Evolutionary conservation across 1,140 invertebrate species (phyloP).

Genomic region (Diachasma alloeum): DNA sequence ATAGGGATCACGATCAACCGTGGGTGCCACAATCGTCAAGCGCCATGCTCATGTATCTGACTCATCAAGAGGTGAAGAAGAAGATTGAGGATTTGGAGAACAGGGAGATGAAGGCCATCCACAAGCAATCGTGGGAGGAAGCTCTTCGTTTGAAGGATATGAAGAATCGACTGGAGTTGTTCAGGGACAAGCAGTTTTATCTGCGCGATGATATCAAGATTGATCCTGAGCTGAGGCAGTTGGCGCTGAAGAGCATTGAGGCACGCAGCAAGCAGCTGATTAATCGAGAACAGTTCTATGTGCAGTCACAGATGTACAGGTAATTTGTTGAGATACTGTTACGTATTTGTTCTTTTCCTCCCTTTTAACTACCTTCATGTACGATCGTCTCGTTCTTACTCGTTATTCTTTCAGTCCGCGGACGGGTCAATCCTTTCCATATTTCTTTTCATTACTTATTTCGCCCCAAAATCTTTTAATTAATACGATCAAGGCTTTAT

Average conservation of each 20-base stretch:
- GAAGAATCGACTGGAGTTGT: slow-evolving; percentile 50
- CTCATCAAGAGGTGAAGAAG: slow-evolving; percentile 48
- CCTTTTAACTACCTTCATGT: too few relatives aligned
- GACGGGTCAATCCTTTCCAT: too few relatives aligned
- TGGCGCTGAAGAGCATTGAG: slow-evolving; percentile 44
- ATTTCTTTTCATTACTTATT: too few relatives aligned
- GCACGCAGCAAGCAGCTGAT: slow-evolving; percentile 39
- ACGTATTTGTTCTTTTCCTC: too few relatives aligned
- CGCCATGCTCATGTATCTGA: slow-evolving; percentile 44
- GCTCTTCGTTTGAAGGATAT: slow-evolving; percentile 55
- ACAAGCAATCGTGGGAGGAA: slow-evolving; percentile 50
- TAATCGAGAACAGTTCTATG: slow-evolving; percentile 42
- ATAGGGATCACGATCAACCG: not conserved
- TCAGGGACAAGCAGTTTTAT: slow-evolving; percentile 49
- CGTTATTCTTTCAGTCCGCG: too few relatives aligned
- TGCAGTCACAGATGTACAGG: slow-evolving; percentile 49
- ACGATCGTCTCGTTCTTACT: too few relatives aligned
- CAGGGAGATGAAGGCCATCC: slow-evolving; percentile 47
- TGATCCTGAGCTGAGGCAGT: slow-evolving; percentile 40
- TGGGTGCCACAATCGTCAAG: not conserved
- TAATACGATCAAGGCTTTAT: too few relatives aligned
- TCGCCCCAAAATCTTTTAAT: too few relatives aligned
- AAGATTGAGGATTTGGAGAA: slow-evolving; percentile 50
- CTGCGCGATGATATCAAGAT: slow-evolving; percentile 44
- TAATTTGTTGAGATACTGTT: slow-evolving; percentile 32